Percentiles rank a stretch among this genome's conserved stretches.
Conservation (phyloP, 1,140 invertebrate species). For the Drosophila truncata region DNA sequence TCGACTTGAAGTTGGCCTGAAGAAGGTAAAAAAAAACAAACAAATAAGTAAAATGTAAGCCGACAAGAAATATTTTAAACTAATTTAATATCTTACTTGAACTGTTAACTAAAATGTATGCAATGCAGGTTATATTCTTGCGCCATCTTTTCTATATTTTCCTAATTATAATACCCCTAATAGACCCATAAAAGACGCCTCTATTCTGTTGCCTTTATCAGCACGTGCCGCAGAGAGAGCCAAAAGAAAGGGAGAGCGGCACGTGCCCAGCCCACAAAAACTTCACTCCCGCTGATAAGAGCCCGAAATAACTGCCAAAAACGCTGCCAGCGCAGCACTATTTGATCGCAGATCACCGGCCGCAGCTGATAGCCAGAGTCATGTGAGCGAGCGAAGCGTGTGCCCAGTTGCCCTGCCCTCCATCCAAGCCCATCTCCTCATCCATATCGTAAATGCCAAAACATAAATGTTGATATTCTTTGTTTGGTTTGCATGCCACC, state of each 20-base stretch:
- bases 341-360: constrained; percentile 47
- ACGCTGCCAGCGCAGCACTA: constrained; percentile 17
- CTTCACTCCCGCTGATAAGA: constrained; percentile 27
- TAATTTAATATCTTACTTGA: not conserved
- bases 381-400: constrained; percentile 44
- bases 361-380: constrained; percentile 43
- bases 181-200: not conserved
- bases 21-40: constrained; percentile 63
- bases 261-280: constrained; percentile 43
- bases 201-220: not conserved
- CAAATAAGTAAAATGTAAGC: not conserved
- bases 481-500: constrained; percentile 42
- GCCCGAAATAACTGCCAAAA: constrained; percentile 26
- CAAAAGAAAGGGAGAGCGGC: constrained; percentile 40
- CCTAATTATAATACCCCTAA: not conserved
- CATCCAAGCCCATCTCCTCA: not conserved
- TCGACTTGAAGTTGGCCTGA: constrained; percentile 88
- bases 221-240: constrained; percentile 20
- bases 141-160: not conserved
- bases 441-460: constrained; percentile 53
- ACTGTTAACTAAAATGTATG: not conserved
- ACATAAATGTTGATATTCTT: constrained; percentile 62
- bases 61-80: not conserved
- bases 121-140: not conserved
- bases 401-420: not conserved